These are phyloP conservation scores for Aspidiotus destructor DNA, from an alignment of 2,888 invertebrate genomes.

Conservation along the genomic window DNA sequence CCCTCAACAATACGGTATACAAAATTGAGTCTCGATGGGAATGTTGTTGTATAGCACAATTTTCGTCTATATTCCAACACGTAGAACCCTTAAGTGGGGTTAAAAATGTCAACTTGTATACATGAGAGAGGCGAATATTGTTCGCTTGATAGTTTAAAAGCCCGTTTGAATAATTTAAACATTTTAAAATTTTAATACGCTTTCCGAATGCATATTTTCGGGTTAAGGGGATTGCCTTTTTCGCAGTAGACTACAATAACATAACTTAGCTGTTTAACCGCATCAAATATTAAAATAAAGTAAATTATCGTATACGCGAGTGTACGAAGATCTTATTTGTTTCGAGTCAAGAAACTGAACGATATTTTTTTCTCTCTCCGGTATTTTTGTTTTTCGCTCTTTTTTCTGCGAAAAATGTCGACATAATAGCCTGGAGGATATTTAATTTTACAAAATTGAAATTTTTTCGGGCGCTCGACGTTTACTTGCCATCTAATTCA, in stretches of 20 bases:
- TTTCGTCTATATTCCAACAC: conserved; percentile 9
- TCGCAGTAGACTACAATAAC: conserved; percentile 27
- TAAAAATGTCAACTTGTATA: conserved; percentile 28
- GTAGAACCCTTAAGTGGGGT: conserved; percentile 27
- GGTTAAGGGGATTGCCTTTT: conserved; percentile 32
- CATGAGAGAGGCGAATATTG: conserved; percentile 22
- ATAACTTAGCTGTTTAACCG: conserved; percentile 31
- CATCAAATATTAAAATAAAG: conserved; percentile 29
- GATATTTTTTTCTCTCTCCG: no score
- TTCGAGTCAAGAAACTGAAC: not conserved
- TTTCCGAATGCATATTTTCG: conserved; percentile 32
- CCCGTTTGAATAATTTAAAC: conserved; percentile 37
- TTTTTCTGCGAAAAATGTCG: no score
- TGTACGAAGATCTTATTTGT: conserved; percentile 16
- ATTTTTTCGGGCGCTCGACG: no score
- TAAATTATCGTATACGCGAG: conserved; percentile 30
- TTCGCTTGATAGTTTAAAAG: conserved; percentile 38
- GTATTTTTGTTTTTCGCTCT: no score
- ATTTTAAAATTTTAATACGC: conserved; percentile 35
- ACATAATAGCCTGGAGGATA: no score
- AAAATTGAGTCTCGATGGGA: not conserved
- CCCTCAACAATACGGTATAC: no score
- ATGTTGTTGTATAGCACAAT: not conserved
- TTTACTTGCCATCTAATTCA: no score
- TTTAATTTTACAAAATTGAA: no score